Evolutionary conservation across 2,797 vertebrate species (phyloP), one percentile per base, ranked within the genome.

Genomic region (Anguilla anguilla): DNA sequence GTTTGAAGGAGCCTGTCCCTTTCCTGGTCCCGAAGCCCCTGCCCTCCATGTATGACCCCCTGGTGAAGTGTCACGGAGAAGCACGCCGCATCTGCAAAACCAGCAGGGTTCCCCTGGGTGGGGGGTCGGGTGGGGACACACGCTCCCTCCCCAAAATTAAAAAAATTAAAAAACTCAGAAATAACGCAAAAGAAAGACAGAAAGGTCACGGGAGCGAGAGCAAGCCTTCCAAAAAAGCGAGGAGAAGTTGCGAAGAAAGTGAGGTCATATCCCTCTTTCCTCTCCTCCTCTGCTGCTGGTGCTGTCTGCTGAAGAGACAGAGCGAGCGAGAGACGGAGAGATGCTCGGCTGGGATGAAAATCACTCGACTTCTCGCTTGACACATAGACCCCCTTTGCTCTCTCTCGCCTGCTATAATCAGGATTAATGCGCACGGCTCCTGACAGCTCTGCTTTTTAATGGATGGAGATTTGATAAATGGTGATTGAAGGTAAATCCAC

Each of bases 381-480:
- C 90, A 96, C 92, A 94, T 94, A 95, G 94, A 95, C 93, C 94
- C 90, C 94, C 92, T 95, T 96, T 95, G 95, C 95, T 95, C 95
- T 93, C 94, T 93, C 82, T 94, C 92, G 92, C 94, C 95, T 96
- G 94, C 96, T 96, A 93, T 97, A 98, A 98, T 98, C 98, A 96
- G 97, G 97, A 97, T 98, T 99, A 99, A 98, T 98, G 97, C 96
- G 94, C 94, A 91, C 93, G 86, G 96, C 95, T 96, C 96, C 95
- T 96, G 94, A 95, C 95, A 97, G 96, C 94, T 90, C 94, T 94
- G 91, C 93, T 96, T 97, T 97, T 97, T 96, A 97, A 97, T 97
- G 97, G 97, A 97, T 92, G 94, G 96, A 97, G 97, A 97, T 98
- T 98, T 98, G 96, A 95, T 96, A 98, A 98, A 98, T 97, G 95